Percentiles rank a stretch among this genome's conserved stretches.
Conservation (phyloP, 2,797 vertebrate genomes). For the Falco columbarius region DNA sequence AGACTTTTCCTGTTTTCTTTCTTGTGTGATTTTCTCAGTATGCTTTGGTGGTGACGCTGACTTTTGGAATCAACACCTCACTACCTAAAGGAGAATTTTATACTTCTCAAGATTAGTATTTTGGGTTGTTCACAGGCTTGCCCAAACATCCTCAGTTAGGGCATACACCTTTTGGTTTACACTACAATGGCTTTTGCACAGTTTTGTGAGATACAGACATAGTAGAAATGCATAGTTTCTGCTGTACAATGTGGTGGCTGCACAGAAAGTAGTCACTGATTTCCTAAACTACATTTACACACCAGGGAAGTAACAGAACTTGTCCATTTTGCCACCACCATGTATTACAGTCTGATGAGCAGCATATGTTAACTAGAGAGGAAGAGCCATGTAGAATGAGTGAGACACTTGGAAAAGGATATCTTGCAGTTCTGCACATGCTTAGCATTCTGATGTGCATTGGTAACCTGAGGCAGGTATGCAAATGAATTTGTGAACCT, state of each 20-base stretch:
- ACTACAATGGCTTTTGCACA: background rate
- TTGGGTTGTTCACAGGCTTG: background rate
- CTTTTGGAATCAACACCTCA: background rate
- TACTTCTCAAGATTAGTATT: background rate
- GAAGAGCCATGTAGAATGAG: fast-evolving
- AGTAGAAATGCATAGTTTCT: background rate
- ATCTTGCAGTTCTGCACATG: background rate
- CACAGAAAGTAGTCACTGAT: fast-evolving
- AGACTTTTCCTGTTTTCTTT: background rate
- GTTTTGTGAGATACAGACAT: background rate
- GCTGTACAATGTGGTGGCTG: fast-evolving
- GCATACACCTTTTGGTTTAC: background rate
- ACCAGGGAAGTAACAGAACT: background rate
- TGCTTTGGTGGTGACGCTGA: background rate
- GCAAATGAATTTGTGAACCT: background rate
- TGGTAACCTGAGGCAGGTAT: background rate
- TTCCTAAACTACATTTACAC: background rate
- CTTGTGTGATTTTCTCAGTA: background rate
- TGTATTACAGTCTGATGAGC: background rate
- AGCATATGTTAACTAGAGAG: background rate
- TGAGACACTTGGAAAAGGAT: background rate
- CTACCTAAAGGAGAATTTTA: background rate
- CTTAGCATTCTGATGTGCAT: background rate
- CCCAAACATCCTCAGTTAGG: background rate
- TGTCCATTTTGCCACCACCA: background rate